A percentile compares a stretch with the other conserved stretches of the same genome.
phyloP scores from a whole-genome alignment of 2,888 invertebrate species.

The Leptopterna dolabrata region DNA sequence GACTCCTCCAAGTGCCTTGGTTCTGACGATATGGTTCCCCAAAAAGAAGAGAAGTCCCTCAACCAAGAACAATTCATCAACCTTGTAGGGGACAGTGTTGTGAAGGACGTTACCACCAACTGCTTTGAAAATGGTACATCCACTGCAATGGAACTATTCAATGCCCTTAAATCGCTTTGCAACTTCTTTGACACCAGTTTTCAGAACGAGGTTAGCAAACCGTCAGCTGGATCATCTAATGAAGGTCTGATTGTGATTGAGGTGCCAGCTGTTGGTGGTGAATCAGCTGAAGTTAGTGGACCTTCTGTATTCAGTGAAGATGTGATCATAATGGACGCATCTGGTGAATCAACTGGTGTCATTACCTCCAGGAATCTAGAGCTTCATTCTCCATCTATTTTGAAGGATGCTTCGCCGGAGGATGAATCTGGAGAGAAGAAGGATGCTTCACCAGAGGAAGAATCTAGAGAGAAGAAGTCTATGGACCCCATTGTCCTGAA shows the following conservation, averaged over 20 bases:
- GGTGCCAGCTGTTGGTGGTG: background rate
- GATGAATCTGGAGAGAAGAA: too few species aligned
- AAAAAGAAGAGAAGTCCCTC: background rate
- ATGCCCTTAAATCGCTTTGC: background rate
- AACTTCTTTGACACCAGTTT: background rate
- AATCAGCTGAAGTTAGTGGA: background rate
- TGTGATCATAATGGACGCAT: background rate
- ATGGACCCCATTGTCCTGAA: background rate
- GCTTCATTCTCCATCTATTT: background rate
- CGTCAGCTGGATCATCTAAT: background rate
- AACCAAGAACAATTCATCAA: background rate
- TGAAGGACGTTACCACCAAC: background rate
- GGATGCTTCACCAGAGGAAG: too few species aligned
- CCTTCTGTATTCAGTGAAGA: background rate
- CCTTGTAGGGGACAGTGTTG: background rate
- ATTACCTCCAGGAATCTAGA: background rate
- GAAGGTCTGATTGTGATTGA: background rate
- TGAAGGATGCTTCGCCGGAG: background rate
- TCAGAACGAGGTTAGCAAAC: background rate
- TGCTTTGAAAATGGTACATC: background rate
- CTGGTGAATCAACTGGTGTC: background rate
- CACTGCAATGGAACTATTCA: background rate
- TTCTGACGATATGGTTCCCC: background rate
- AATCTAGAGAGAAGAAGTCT: background rate
- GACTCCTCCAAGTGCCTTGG: constrained; percentile 23